phyloP scores from a whole-genome alignment of 1,140 invertebrate species.

The Papilio glaucus region DNA sequence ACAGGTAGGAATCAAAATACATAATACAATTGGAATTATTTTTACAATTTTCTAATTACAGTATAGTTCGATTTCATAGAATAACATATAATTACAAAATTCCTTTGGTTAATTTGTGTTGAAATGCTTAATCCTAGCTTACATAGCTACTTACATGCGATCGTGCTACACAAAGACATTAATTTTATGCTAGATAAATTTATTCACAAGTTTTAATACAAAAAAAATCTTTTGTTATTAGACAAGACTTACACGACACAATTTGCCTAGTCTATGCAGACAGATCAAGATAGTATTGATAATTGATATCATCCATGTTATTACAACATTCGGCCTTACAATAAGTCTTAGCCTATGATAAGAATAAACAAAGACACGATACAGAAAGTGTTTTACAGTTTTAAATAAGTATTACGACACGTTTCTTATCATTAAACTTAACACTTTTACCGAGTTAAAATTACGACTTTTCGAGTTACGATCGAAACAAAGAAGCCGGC shows the following conservation, averaged over 20 bases:
- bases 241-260: constrained; percentile 24
- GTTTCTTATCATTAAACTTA: constrained; percentile 8
- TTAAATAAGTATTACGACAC: constrained; percentile 8
- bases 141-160: constrained; percentile 13
- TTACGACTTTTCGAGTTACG: neutral
- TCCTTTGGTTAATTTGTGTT: neutral
- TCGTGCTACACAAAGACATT: neutral
- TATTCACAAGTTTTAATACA: constrained; percentile 5
- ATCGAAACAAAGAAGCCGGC: constrained; percentile 76
- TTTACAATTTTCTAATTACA: constrained; percentile 29
- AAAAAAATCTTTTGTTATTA: neutral
- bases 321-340: constrained; percentile 32
- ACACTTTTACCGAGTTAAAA: constrained; percentile 6
- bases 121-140: constrained; percentile 26
- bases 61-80: neutral
- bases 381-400: constrained; percentile 21
- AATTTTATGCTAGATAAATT: constrained; percentile 11
- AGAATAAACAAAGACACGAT: constrained; percentile 41
- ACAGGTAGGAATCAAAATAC: constrained; percentile 29
- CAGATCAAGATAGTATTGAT: constrained; percentile 9
- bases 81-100: constrained; percentile 25
- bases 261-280: neutral
- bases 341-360: constrained; percentile 39
- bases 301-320: constrained; percentile 10
- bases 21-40: constrained; percentile 31